Evolutionary conservation across 2,888 invertebrate species (phyloP).

Genomic region (Mactromeris polynyma): DNA sequence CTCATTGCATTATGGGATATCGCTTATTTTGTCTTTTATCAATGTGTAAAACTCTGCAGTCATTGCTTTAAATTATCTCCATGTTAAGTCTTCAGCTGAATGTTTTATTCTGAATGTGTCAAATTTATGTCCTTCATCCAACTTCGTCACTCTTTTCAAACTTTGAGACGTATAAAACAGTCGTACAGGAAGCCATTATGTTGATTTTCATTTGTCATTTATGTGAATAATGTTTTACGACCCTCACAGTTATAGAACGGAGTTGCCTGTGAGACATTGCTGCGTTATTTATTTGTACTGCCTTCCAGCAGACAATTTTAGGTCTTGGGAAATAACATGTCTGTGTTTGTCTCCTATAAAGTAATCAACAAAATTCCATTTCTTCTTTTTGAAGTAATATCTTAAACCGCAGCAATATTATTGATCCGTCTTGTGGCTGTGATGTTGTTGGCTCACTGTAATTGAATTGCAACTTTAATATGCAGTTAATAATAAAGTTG

Average conservation of each 20-base stretch:
- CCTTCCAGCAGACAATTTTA: background rate
- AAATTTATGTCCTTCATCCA: background rate
- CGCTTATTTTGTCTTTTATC: background rate
- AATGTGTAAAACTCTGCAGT: background rate
- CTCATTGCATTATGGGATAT: background rate
- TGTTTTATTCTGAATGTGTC: background rate
- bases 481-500: background rate
- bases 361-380: background rate
- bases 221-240: background rate
- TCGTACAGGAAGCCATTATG: background rate
- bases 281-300: background rate
- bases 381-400: conserved; percentile 9
- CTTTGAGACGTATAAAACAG: background rate
- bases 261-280: background rate
- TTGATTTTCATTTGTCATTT: background rate
- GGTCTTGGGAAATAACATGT: background rate
- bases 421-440: background rate
- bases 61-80: background rate
- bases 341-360: background rate
- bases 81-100: background rate
- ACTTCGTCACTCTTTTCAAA: background rate
- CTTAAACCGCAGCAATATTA: background rate
- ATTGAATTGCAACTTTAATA: conserved; percentile 5
- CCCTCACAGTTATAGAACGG: background rate
- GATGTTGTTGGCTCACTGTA: background rate